Evolutionary conservation across 2,888 invertebrate species (phyloP).

Genomic region (Apamea sordens): DNA sequence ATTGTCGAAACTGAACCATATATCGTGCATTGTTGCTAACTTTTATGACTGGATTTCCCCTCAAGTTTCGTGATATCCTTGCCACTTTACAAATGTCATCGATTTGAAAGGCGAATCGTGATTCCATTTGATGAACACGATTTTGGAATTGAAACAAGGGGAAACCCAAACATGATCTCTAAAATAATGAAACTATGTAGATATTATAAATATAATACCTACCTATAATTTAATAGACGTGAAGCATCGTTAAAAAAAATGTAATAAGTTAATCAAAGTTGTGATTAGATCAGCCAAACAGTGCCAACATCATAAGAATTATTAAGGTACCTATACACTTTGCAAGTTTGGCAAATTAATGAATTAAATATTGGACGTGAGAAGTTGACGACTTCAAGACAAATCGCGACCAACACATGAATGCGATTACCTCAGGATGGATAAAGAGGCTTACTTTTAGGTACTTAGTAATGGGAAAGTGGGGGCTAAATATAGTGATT

Average conservation of each 20-base stretch:
- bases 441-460: background rate
- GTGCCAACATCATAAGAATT: background rate
- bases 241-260: background rate
- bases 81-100: slow-evolving; percentile 85
- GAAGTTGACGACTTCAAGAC: background rate
- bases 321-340: background rate
- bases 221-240: no score
- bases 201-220: background rate
- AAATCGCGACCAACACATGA: no score
- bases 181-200: slow-evolving; percentile 36
- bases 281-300: background rate
- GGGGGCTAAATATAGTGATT: background rate
- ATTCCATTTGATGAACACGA: slow-evolving; percentile 77
- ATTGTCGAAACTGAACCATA: slow-evolving; percentile 70
- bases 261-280: background rate
- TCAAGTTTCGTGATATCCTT: slow-evolving; percentile 84
- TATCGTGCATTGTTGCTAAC: slow-evolving; percentile 71
- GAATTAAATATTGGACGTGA: background rate
- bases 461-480: background rate
- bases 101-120: slow-evolving; percentile 89
- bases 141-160: slow-evolving; percentile 81
- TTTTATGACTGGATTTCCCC: slow-evolving; percentile 86
- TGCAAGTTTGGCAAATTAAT: background rate
- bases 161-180: slow-evolving; percentile 72
- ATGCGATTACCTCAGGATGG: background rate